A percentile compares a stretch with the other conserved stretches of the same genome.
Conservation (phyloP, 37 sponge, comb jelly and placozoan genomes). For the Chondrilla cf. caribensis region DNA sequence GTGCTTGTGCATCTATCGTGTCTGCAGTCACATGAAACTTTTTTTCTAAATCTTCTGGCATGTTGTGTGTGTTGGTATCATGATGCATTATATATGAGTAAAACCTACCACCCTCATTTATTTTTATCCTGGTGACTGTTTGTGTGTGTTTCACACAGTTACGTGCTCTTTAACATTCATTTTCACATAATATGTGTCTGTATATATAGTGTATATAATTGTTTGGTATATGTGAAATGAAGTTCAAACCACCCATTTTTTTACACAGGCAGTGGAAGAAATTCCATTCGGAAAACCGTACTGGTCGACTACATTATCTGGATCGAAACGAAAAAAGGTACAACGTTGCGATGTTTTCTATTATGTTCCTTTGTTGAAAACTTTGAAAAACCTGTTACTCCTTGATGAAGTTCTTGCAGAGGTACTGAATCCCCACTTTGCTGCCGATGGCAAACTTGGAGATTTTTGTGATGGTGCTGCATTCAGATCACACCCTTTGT, state of each 20-base stretch:
- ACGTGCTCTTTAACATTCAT: too few species aligned
- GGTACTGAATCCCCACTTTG: conserved; percentile 13
- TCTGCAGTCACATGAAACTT: too few species aligned
- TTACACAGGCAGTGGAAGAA: conserved; percentile 16
- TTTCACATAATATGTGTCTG: too few species aligned
- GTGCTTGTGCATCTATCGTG: too few species aligned
- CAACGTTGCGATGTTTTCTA: conserved; percentile 2
- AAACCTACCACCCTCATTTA: neutral
- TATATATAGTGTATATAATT: too few species aligned
- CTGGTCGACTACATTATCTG: neutral
- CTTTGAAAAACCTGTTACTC: neutral
- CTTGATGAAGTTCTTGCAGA: conserved; percentile 22
- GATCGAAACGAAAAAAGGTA: conserved; percentile 36
- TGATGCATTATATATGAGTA: neutral
- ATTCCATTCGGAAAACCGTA: conserved; percentile 25
- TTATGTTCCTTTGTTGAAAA: conserved; percentile 34
- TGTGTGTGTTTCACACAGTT: too few species aligned
- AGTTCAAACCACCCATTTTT: too few species aligned
- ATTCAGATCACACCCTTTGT: conserved; percentile 31
- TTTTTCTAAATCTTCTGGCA: too few species aligned
- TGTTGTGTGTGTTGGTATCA: too few species aligned
- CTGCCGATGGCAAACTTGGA: neutral
- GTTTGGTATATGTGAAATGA: too few species aligned
- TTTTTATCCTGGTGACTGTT: neutral
- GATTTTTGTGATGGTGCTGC: conserved; percentile 53